These are phyloP conservation scores for Phodopus roborovskii DNA, from an alignment of 2,113 vertebrate genomes.

Conservation along the genomic window DNA sequence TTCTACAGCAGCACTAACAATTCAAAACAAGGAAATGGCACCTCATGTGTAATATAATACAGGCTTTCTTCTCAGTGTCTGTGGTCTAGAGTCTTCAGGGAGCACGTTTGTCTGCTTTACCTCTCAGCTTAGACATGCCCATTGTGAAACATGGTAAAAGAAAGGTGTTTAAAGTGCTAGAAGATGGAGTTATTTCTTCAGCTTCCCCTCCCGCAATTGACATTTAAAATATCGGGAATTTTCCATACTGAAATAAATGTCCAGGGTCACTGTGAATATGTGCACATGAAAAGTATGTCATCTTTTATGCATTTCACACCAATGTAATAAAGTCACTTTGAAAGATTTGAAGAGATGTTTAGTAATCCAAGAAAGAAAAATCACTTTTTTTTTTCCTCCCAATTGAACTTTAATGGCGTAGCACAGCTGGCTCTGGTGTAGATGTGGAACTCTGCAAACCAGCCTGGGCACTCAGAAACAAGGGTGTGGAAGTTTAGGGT, in stretches of 20 bases:
- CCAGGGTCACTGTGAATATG: slow-evolving; percentile 62
- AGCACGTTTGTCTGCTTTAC: slow-evolving; percentile 74
- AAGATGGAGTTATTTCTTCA: slow-evolving; percentile 68
- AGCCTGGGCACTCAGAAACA: background rate
- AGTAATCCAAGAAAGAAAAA: slow-evolving; percentile 58
- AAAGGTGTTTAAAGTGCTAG: slow-evolving; percentile 71
- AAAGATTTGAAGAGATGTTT: slow-evolving; percentile 61
- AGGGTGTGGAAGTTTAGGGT: background rate
- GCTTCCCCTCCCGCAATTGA: slow-evolving; percentile 50
- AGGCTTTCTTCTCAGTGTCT: slow-evolving; percentile 76
- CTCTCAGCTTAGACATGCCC: slow-evolving; percentile 76
- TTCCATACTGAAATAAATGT: slow-evolving; percentile 61
- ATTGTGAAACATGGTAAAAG: slow-evolving; percentile 71
- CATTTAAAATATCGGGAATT: slow-evolving; percentile 66
- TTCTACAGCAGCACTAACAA: slow-evolving; percentile 78
- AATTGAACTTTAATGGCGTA: slow-evolving; percentile 36
- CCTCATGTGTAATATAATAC: slow-evolving; percentile 76
- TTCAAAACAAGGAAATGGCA: slow-evolving; percentile 80
- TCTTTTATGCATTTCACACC: slow-evolving; percentile 65
- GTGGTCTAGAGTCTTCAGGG: slow-evolving; percentile 68
- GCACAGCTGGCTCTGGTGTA: background rate
- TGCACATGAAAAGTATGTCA: slow-evolving; percentile 38
- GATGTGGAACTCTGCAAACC: background rate
- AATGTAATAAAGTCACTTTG: slow-evolving; percentile 67
- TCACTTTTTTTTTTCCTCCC: slow-evolving; percentile 22